Base-by-base conservation (phyloP, 1,140 invertebrate genomes). In the Armadillidium nasatum region DNA sequence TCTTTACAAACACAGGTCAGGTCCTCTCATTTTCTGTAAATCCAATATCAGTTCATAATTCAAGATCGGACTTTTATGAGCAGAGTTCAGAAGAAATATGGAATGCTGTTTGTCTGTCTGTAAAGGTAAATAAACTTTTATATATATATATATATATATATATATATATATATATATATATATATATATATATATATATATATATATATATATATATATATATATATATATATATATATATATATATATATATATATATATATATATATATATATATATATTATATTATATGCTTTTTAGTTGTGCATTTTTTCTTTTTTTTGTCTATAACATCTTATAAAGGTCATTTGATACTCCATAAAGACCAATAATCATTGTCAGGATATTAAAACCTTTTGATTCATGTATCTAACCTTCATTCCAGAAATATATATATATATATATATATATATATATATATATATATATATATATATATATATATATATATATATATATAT, bases 31-130 rank as follows among this genome's bases (percentile, higher is more conserved):
- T 87, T 44, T 85, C 89, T 22, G 89, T 89, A 0, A 86, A 89
- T 83, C 83, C 88, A 7, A 92, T 94, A 45, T 85, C 88, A 82
- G 94, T 91, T 4, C 94, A 91, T 89, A 93, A 91, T 83, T 91
- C 92, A 0, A 86, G 88, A 81, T 84, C 88, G 1, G 88, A 92
- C 83, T 92, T 89, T 84, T 97, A 94, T 85, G 93, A 97, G 84
- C 96, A 98, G 85, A 96, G 93, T n/a, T 94, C 93, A 0, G 88
- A 91, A 72, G 88, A 97, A 83, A 95, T 98, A 82, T 98, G 96
- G 95, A 83, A 86, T 43, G 88, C 90, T 68, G 90, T 92, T 74
- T 87, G 88, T 80, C 79, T 84, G 82, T 88, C 88, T 78, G 88
- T 94, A 0, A 90, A 90, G 87, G 92, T 94, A 86, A 82, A 81